Evolutionary conservation across 2,797 vertebrate species (phyloP), one percentile per base, ranked within the genome.

Genomic region (Manis pentadactyla): DNA sequence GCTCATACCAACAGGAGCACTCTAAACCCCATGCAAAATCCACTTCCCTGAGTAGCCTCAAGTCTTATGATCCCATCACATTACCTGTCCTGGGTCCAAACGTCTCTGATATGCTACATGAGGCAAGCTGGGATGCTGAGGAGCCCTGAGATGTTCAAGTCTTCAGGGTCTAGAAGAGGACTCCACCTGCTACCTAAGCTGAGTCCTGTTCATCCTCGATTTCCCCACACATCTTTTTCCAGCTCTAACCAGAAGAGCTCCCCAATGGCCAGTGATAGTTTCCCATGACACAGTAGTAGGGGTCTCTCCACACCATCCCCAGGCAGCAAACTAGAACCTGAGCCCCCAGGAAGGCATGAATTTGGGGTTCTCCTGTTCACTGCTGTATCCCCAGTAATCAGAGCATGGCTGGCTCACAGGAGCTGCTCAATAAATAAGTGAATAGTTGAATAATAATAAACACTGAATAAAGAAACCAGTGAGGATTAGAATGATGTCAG

Each of bases 41-140:
- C 49, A 61, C 6, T 2, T 25, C 23, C 49, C 55, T 21, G 61
- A 25, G 51, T 18, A 29, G 31, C 25, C 64, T 37, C 49, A 13
- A 23, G 39, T 42, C 53, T 66, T 23, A 25, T 0, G 0, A 34
- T 5, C 7, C 39, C 53, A 64, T 21, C 7, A 0, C 10, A 9
- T 21, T 6, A 46, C n/a, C 71, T 68, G 4, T 23, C 78, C 51
- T 2, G 23, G 39, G 8, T 29, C 49, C 84, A 9, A 18, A 21
- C 2, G 29, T 57, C 61, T 87, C 25, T 12, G 27, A 29, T 10
- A 23, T 9, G 57, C 31, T 3, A n/a, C 0, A 1, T 0, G 55
- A 34, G 59, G 37, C 15, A 61, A 1, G 7, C 51, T 29, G 37
- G 57, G 7, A 42, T 17, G 17, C 73, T 2, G 4, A 49, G 34